Base-by-base conservation (phyloP, 2,113 vertebrate species). In the Podarcis raffonei region DNA sequence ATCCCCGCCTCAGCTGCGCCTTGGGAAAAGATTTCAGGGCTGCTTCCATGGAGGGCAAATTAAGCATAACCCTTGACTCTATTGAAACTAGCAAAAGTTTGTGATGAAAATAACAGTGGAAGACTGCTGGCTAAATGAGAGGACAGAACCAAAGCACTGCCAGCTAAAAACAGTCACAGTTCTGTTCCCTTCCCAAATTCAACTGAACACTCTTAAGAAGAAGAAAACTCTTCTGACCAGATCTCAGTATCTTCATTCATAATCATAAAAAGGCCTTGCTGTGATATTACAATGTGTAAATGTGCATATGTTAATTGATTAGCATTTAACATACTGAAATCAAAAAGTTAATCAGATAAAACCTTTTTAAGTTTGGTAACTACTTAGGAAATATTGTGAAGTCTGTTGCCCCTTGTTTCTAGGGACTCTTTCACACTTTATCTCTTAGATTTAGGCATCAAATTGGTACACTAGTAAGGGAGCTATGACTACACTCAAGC, bases 51-150 rank as follows among this genome's bases (percentile, higher is more conserved):
- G 22, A 65, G 59, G 37, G 37, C 59, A 82, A 82, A 35, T 37
- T 82, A 68, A 83, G 27, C 39, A n/a, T 39, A 83, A 68, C 37
- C 39, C 57, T 83, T 68, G 81, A 30, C 16, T 66, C 65, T 68
- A 25, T 7, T 22, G 65, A 68, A 68, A 68, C 65, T 23, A 68
- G 65, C 20, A 68, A 7, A 89, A 75, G 91, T 90, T 92, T 89
- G 57, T 39, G 35, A 48, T 83, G 37, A 65, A 66, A 27, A 82
- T 82, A 1, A 65, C 3, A 11, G 69, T n/a, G 27, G 69, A 35
- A 84, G 83, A 91, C 81, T 25, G 80, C 5, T 6, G 4, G 81
- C 3, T 13, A 62, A 16, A 89, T 84, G 23, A 48, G n/a, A 86
- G 16, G 0, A 74, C 25, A 27, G 84, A 77, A 81, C 22, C 89